Evolutionary conservation across 2,797 vertebrate species (phyloP).

Genomic region (Pseudochromis fuscus): DNA sequence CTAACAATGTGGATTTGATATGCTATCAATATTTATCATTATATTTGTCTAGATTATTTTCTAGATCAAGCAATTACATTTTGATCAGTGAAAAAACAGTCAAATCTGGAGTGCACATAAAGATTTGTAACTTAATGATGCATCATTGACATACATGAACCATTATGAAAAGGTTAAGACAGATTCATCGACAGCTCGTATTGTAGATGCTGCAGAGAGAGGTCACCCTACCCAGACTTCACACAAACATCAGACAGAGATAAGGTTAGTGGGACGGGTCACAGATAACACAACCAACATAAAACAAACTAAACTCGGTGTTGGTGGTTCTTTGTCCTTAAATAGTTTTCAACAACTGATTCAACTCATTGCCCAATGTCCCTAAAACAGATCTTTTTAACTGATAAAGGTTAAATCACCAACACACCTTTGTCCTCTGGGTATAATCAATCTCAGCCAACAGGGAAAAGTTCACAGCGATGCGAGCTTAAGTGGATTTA

Average conservation of each 20-base stretch:
- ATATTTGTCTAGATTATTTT: too few relatives aligned
- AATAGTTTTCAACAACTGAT: background rate
- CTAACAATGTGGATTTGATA: too few relatives aligned
- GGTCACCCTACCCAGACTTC: conserved; percentile 2
- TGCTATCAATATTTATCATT: too few relatives aligned
- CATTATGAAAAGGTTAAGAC: background rate
- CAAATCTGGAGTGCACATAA: too few relatives aligned
- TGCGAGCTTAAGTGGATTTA: conserved; percentile 26
- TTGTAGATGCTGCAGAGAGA: background rate
- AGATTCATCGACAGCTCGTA: background rate
- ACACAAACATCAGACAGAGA: conserved; percentile 21
- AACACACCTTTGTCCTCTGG: too few relatives aligned
- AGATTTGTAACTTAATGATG: too few relatives aligned
- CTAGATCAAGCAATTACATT: too few relatives aligned
- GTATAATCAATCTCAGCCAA: background rate
- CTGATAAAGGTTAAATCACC: background rate
- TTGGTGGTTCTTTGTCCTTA: background rate
- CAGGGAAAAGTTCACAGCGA: conserved; percentile 1
- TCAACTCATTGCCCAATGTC: background rate
- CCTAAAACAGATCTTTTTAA: background rate
- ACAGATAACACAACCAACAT: conserved; percentile 13
- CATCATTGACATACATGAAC: too few relatives aligned
- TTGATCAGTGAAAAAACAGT: too few relatives aligned
- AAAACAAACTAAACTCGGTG: background rate
- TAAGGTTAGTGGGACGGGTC: conserved; percentile 12